Conservation (phyloP, 2,888 invertebrate genomes). For the Polymixis flavicincta region DNA sequence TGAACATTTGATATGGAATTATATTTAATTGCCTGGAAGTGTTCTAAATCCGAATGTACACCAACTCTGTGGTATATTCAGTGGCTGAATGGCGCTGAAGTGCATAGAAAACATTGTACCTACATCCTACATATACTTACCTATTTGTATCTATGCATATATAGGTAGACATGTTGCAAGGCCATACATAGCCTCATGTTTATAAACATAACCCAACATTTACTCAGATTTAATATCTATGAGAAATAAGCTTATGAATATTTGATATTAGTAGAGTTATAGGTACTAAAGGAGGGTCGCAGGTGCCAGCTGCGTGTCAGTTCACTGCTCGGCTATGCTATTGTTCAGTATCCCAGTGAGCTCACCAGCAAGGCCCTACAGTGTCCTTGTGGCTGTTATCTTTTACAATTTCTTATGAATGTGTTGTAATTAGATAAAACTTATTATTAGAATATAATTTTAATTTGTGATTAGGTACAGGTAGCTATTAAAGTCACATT, state of each 20-base stretch:
- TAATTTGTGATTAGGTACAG: slow-evolving; percentile 58
- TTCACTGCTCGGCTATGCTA: slow-evolving; percentile 2
- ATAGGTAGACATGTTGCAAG: not conserved
- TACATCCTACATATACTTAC: too few relatives aligned
- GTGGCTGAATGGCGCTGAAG: not conserved
- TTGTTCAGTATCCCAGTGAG: slow-evolving; percentile 18
- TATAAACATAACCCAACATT: slow-evolving; percentile 42
- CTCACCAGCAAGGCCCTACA: not conserved
- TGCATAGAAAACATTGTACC: not conserved
- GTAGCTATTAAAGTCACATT: slow-evolving; percentile 59
- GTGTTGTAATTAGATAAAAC: slow-evolving; percentile 53
- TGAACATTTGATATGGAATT: not conserved
- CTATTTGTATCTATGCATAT: not conserved
- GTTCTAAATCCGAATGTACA: not conserved
- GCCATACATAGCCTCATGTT: slow-evolving; percentile 30
- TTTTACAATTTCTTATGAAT: slow-evolving; percentile 47
- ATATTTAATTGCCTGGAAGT: not conserved
- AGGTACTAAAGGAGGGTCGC: slow-evolving; percentile 1
- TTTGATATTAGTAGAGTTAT: slow-evolving; percentile 71
- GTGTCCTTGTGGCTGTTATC: slow-evolving; percentile 6
- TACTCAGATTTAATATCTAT: slow-evolving; percentile 38
- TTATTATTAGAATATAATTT: slow-evolving; percentile 40
- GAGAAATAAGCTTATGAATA: slow-evolving; percentile 76
- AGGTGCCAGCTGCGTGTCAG: not conserved
- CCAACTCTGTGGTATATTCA: not conserved